A percentile compares a stretch with the other conserved stretches of the same genome.
These are phyloP conservation scores for Dromiciops gliroides DNA, from an alignment of 2,113 vertebrate species.

Conservation along the genomic window DNA sequence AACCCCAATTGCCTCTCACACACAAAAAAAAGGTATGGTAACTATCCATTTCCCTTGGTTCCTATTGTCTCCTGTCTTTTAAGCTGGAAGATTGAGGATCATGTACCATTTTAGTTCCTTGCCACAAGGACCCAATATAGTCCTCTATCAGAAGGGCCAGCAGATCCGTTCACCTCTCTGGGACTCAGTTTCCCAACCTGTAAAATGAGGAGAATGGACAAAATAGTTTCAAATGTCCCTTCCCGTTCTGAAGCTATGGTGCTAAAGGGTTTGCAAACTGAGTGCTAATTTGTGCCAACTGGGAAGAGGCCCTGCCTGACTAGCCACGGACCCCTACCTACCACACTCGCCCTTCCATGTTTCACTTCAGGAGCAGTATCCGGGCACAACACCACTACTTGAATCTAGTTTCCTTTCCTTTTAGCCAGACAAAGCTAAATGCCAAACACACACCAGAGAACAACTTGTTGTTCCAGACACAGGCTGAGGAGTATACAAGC, in stretches of 20 bases:
- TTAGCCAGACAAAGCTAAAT: fast-evolving
- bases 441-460: background rate
- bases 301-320: background rate
- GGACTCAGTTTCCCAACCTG: background rate
- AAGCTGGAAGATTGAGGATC: background rate
- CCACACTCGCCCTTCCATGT: too few species aligned
- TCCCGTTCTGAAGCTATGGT: background rate
- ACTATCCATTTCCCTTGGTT: background rate
- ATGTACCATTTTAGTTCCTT: background rate
- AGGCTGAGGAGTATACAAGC: background rate
- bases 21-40: too few species aligned
- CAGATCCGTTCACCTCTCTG: background rate
- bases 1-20: too few species aligned
- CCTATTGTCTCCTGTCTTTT: background rate
- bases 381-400: background rate
- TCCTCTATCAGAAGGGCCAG: background rate
- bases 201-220: background rate
- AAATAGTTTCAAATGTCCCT: background rate
- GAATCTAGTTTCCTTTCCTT: background rate
- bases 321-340: background rate
- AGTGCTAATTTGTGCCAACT: background rate
- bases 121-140: background rate
- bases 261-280: background rate
- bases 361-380: background rate
- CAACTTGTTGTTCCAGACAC: background rate